Evolutionary conservation across 2,797 vertebrate species (phyloP), one percentile per base, ranked within the genome.

Genomic region (Euthynnus affinis): DNA sequence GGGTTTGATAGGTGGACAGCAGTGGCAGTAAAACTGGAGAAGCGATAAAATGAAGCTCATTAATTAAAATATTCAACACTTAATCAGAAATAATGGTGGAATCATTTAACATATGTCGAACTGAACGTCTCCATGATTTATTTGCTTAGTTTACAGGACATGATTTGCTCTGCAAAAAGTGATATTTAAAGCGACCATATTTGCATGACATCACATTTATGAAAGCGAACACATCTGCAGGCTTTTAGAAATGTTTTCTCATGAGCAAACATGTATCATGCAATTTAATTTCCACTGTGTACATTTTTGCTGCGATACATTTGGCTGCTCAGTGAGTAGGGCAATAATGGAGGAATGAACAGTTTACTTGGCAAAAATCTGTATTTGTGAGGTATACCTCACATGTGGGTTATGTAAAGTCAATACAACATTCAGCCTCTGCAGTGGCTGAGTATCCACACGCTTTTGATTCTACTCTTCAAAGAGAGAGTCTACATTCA

Each of bases 401-500:
- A 69, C 56, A 81, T 84, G 73, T 53, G 73, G 77, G 69, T 91
- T 91, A 86, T 67, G 67, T 88, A 86, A 90, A 91, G 81, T 87
- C 86, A 86, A 82, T 80, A 89, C 73, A 91, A 88, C 82, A 88
- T 60, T 76, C 69, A 67, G 78, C 72, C 78, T 91, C 86, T 91
- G 87, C 81, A 86, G 88, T 79, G 61, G 78, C 67, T 64, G 67
- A 79, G 58, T 68, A 76, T 82, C 82, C 81, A 79, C 60, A 83
- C 18, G 29, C 84, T 78, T 92, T 87, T 91, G 87, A 93, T 88
- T 91, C 80, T n/a, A 14, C 80, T 82, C 83, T 88, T 88, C 87
- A 89, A 91, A 88, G 88, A 27, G 6, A 75, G 72, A 84, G 75
- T 75, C 78, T 84, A 25, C 74, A 66, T 78, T 82, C 66, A 44